Conservation (phyloP, 1,140 invertebrate species). For the Pentalonia nigronervosa region DNA sequence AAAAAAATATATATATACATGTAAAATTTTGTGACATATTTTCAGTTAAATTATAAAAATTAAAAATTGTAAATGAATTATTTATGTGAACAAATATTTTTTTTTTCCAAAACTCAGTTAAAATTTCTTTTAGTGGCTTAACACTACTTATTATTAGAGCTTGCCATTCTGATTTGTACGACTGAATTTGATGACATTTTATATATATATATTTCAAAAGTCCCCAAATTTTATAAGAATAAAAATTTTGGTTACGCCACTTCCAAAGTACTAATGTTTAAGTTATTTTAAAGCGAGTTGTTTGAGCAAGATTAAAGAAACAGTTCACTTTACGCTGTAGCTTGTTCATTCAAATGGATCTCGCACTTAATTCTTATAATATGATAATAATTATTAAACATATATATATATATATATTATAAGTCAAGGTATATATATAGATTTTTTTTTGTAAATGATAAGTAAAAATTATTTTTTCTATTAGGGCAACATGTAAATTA, state of each 20-base stretch:
- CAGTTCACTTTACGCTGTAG: conserved; percentile 10
- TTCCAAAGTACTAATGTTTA: conserved; percentile 56
- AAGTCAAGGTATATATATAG: conserved; percentile 27
- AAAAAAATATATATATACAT: neutral
- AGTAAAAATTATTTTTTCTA: conserved; percentile 51
- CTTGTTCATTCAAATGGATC: conserved; percentile 50
- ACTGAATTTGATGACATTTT: conserved; percentile 20
- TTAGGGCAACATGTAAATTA: conserved; percentile 53
- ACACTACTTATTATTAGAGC: conserved; percentile 53
- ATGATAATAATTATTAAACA: conserved; percentile 46
- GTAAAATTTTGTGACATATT: neutral
- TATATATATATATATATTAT: conserved; percentile 38
- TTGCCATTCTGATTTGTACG: conserved; percentile 35
- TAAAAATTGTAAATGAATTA: conserved; percentile 49
- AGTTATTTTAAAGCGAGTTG: conserved; percentile 53
- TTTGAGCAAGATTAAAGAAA: conserved; percentile 31
- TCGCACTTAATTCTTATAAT: conserved; percentile 53
- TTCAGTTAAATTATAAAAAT: conserved; percentile 10
- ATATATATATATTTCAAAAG: conserved; percentile 40
- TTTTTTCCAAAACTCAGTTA: neutral
- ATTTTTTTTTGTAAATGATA: conserved; percentile 40
- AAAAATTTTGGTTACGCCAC: conserved; percentile 46
- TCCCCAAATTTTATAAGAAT: conserved; percentile 44
- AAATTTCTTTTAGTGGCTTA: conserved; percentile 44
- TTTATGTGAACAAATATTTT: conserved; percentile 48